Base-by-base conservation (phyloP, 2,888 invertebrate genomes). In the Physocephala rufipes region DNA sequence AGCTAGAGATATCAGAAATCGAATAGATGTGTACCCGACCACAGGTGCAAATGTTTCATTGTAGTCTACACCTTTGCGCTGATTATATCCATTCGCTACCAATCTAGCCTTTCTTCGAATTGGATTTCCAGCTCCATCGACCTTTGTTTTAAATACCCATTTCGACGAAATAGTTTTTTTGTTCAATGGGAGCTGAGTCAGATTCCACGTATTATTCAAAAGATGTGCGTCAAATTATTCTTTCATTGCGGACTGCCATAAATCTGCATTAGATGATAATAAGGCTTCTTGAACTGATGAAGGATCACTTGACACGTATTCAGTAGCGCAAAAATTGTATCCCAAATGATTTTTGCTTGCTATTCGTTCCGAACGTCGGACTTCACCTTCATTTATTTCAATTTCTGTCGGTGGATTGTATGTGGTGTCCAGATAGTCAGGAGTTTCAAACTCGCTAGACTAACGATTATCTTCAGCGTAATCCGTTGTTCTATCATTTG, bases 61-160 rank as follows among this genome's bases (percentile, higher is more conserved):
- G 21, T 43, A 67, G 45, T 67, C 67, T 51, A 55, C 53, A n/a
- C 58, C 55, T 16, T 55, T 55, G 13, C 67, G 67, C 28, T 67
- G 67, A 9, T 36, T 26, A 45, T 51, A 67, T 12, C 30, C 67
- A 5, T 45, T 67, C 19, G 67, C 67, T 19, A 67, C 58, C 21
- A 67, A 51, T 13, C 67, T 12, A 24, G 36, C 55, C n/a, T 61
- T 61, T 43, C 30, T 24, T 1, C 9, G 13, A n/a, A n/a, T n/a
- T n/a, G n/a, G n/a, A n/a, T n/a, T n/a, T n/a, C n/a, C n/a, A n/a
- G n/a, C n/a, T 2, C 36, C 36, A 16, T 24, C 21, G 19, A 55
- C 30, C n/a, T 61, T 61, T 3, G 61, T 61, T 16, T 16, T 7
- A 13, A 61, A 26, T 36, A 30, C 61, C 5, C 5, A 58, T 24